phyloP scores from a whole-genome alignment of 2,797 vertebrate species.

The Smutsia temminckii region DNA sequence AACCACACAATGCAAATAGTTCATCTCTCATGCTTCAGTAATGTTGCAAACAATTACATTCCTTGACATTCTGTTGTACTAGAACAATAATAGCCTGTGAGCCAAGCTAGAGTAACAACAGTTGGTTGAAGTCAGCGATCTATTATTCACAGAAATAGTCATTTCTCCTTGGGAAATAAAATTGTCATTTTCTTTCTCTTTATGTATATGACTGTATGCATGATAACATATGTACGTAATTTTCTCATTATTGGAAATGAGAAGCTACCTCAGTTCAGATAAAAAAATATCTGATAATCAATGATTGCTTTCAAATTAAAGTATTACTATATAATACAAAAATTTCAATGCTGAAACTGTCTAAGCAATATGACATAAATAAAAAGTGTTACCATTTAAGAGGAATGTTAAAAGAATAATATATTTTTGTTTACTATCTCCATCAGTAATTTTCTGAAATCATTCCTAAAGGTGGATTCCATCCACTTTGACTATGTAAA shows the following conservation, averaged over 20 bases:
- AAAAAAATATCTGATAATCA: not conserved
- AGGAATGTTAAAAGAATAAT: not conserved
- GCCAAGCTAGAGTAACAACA: not conserved
- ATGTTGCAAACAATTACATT: not conserved
- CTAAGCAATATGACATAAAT: not conserved
- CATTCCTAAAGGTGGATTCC: not conserved
- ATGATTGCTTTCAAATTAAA: not conserved
- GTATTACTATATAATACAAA: not conserved
- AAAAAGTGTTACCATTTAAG: not conserved
- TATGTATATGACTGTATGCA: not conserved
- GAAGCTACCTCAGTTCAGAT: not conserved
- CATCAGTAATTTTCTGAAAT: not conserved
- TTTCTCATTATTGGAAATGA: not conserved
- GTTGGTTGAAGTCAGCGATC: not conserved
- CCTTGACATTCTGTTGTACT: not conserved
- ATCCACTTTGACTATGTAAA: not conserved
- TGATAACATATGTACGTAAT: not conserved
- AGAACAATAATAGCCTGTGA: not conserved
- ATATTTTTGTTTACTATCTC: not conserved
- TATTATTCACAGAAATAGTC: not conserved
- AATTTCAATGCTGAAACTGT: not conserved
- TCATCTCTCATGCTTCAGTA: not conserved
- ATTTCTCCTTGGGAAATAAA: not conserved
- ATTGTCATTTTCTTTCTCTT: not conserved
- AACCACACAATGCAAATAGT: not conserved